Evolutionary conservation across 2,888 invertebrate species (phyloP).

Genomic region (Apotomis betuletana): DNA sequence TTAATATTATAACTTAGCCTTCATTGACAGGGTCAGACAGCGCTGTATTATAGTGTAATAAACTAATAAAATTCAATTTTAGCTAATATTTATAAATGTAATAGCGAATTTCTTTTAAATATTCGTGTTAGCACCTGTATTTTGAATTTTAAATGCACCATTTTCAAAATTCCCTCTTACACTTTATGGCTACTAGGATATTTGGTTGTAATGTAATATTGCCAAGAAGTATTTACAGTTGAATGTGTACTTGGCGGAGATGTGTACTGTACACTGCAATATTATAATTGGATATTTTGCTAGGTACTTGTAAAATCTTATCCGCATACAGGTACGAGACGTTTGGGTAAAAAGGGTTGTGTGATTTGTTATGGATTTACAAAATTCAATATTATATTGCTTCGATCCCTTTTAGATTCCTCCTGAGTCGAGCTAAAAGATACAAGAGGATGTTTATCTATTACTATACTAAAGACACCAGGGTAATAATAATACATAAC

Average conservation of each 20-base stretch:
- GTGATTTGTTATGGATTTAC: conserved; percentile 78
- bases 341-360: conserved; percentile 80
- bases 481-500: conserved; percentile 64
- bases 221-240: conserved; percentile 48
- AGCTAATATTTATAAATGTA: conserved; percentile 73
- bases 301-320: conserved; percentile 55
- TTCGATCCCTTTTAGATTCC: conserved; percentile 60
- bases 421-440: conserved; percentile 50
- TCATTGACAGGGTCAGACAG: conserved; percentile 79
- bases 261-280: conserved; percentile 22
- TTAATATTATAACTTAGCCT: conserved; percentile 62
- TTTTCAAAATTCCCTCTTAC: conserved; percentile 62
- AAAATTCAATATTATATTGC: conserved; percentile 66
- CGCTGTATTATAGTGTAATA: conserved; percentile 74
- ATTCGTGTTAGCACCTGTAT: conserved; percentile 75
- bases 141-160: conserved; percentile 70
- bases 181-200: conserved; percentile 57
- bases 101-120: conserved; percentile 70
- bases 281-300: conserved; percentile 57
- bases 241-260: not conserved
- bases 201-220: conserved; percentile 53
- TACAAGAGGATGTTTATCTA: conserved; percentile 52
- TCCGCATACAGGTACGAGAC: conserved; percentile 68
- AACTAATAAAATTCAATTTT: conserved; percentile 73
- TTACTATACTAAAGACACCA: conserved; percentile 59